Base-by-base conservation (phyloP, 2,888 invertebrate genomes). In the Xylocampa areola region DNA sequence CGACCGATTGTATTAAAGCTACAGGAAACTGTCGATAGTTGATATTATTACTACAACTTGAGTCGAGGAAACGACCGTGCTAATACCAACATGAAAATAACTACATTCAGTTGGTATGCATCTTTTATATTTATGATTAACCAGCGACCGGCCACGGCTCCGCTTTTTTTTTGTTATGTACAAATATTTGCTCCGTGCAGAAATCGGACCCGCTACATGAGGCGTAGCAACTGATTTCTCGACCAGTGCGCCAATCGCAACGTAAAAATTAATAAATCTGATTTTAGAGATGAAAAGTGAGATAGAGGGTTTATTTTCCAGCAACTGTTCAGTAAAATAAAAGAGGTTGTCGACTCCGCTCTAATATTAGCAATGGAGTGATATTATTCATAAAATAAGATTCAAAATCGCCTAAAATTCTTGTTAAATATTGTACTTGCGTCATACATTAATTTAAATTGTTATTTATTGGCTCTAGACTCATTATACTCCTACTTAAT, bases 371-470 rank as follows among this genome's bases (percentile, higher is more conserved):
- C 29, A 21, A 35, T 23, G 30, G 29, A 27, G n/a, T 23, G 14
- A 21, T n/a, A 7, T 36, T 7, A 11, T 6, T 7, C 35, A 7
- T 2, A 8, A 47, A 47, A 54, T 36, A 10, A 19, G 27, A 33
- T 17, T 8, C 2, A 17, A 36, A 14, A 44, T 27, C 21, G 14
- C 30, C 13, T 10, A 45, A 40, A 44, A 36, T 21, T 48, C 0
- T 47, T 43, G 33, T 17, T 8, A 30, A 63, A 36, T 11, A 17
- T 14, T 43, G 14, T 13, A 39, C 30, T 45, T 64, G 52, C 66
- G 60, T 64, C 63, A 66, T 16, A 40, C 14, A 45, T 50, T 7
- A 57, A 36, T 35, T 19, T 27, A 45, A 51, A 47, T 29, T 10
- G 6, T 14, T 36, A 33, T 37, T 16, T 43, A 41, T 52, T 66